Percentiles rank a stretch among this genome's conserved stretches.
phyloP scores from a whole-genome alignment of 1,140 invertebrate genomes.

The Papilio machaon region DNA sequence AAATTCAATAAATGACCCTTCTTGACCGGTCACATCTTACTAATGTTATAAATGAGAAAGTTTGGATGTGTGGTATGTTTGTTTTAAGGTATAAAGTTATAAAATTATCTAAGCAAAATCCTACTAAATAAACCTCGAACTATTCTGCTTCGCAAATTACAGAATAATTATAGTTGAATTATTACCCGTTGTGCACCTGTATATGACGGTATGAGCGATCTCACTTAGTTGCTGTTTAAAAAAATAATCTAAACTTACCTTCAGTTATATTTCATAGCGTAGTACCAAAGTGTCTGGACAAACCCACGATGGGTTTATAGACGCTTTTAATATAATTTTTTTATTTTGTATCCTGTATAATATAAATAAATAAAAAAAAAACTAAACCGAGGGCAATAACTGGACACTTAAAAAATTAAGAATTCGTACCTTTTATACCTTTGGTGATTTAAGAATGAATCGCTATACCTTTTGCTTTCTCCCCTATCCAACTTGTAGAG shows the following conservation, averaged over 20 bases:
- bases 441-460: not conserved
- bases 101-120: not conserved
- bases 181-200: too few species aligned
- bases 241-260: too few species aligned
- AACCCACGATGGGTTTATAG: too few species aligned
- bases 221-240: too few species aligned
- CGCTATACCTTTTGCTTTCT: slow-evolving; percentile 63
- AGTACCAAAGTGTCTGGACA: too few species aligned
- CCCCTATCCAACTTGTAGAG: slow-evolving; percentile 66
- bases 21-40: slow-evolving; percentile 3
- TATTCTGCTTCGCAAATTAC: not conserved
- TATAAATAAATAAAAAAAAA: too few species aligned
- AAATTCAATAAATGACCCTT: slow-evolving; percentile 9
- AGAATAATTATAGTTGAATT: too few species aligned
- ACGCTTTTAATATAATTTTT: too few species aligned
- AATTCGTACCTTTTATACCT: not conserved
- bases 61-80: not conserved
- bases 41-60: not conserved
- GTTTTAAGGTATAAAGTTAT: not conserved
- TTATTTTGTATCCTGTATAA: too few species aligned
- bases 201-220: too few species aligned
- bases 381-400: not conserved
- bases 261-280: too few species aligned
- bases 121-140: not conserved
- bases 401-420: not conserved